Evolutionary conservation across 2,888 invertebrate species (phyloP).

Genomic region (Megaustenia siamemsis): DNA sequence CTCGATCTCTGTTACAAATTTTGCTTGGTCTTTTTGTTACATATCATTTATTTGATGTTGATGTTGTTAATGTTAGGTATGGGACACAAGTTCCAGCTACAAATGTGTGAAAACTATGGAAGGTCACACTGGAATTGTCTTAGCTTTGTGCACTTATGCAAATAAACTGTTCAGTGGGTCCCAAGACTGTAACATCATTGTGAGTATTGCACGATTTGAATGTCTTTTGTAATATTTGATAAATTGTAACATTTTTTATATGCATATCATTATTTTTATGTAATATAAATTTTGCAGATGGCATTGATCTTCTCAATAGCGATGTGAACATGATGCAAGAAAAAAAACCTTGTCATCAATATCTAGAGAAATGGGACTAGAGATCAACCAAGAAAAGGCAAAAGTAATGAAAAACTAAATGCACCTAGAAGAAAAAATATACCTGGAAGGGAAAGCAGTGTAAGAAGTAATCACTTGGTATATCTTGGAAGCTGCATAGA

Average conservation of each 20-base stretch:
- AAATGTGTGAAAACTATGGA: slow-evolving; percentile 79
- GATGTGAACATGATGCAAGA: no score
- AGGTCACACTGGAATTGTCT: slow-evolving; percentile 78
- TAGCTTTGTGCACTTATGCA: slow-evolving; percentile 78
- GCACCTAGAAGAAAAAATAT: no score
- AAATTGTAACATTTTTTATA: no score
- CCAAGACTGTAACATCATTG: slow-evolving; percentile 78
- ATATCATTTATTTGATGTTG: neutral
- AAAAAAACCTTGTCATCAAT: no score
- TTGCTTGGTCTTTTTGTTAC: neutral
- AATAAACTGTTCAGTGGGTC: slow-evolving; percentile 79
- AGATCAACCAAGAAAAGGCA: no score
- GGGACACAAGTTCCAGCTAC: slow-evolving; percentile 78
- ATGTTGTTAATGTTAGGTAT: slow-evolving; percentile 66
- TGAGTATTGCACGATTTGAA: slow-evolving; percentile 58
- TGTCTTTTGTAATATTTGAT: neutral
- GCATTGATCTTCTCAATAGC: no score
- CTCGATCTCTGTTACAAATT: no score
- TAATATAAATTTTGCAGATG: neutral
- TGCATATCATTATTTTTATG: neutral
- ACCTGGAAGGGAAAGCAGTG: no score
- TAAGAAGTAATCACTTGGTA: no score
- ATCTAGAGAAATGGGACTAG: no score
- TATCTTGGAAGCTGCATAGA: no score
- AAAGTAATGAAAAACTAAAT: no score